Evolutionary conservation across 1,140 invertebrate species (phyloP).

Genomic region (Ceratosolen solmsi): DNA sequence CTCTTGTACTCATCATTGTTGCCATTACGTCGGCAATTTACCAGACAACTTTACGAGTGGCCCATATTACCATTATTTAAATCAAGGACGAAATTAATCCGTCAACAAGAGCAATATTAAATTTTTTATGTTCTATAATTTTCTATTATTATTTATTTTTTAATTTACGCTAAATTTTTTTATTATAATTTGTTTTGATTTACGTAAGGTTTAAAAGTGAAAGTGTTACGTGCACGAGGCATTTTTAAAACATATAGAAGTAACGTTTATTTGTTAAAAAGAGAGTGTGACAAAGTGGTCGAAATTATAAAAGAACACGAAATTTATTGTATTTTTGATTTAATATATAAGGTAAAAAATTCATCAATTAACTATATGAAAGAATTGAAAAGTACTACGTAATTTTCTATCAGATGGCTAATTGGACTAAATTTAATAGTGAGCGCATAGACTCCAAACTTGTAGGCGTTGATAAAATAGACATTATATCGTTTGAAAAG

Average conservation of each 20-base stretch:
- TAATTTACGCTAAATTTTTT: no score
- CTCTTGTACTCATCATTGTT: conserved; percentile 53
- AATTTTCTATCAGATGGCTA: conserved; percentile 59
- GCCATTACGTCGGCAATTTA: conserved; percentile 67
- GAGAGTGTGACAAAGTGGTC: not conserved
- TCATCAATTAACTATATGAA: not conserved
- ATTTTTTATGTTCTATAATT: not conserved
- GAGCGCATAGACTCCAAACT: conserved; percentile 50
- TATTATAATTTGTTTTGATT: no score
- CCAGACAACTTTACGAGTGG: conserved; percentile 69
- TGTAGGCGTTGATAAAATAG: conserved; percentile 25
- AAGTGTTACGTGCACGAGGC: no score
- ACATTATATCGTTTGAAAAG: not conserved
- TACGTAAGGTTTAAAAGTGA: no score
- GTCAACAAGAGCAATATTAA: not conserved
- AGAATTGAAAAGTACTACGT: not conserved
- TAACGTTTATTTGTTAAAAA: no score
- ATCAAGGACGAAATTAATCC: conserved; percentile 70
- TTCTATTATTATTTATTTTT: not conserved
- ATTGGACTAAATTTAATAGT: conserved; percentile 66
- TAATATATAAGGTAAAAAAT: not conserved
- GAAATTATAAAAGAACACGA: not conserved
- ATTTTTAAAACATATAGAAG: no score
- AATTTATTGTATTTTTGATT: not conserved
- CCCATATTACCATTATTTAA: conserved; percentile 67